Percentiles rank a stretch among this genome's conserved stretches.
phyloP scores from a whole-genome alignment of 2,888 invertebrate genomes.

The Lomographa bimaculata region DNA sequence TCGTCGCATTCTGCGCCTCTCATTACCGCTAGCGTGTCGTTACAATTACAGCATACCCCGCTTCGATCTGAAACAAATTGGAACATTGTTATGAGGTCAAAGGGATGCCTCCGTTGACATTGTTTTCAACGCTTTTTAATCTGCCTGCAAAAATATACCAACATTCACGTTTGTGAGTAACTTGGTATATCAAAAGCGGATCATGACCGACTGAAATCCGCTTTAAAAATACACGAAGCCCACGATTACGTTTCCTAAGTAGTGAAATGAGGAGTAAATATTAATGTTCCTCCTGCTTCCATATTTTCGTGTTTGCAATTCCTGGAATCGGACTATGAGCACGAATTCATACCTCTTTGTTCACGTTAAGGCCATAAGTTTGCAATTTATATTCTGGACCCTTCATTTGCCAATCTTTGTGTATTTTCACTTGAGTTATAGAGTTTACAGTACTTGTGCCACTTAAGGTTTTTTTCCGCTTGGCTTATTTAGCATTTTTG shows the following conservation, averaged over 20 bases:
- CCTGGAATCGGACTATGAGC: slow-evolving; percentile 32
- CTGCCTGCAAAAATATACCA: slow-evolving; percentile 36
- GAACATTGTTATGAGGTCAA: slow-evolving; percentile 20
- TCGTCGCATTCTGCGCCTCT: slow-evolving; percentile 68
- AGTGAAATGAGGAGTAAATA: slow-evolving; percentile 41
- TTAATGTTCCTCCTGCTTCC: slow-evolving; percentile 34
- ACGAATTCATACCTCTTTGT: slow-evolving; percentile 42
- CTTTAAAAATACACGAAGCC: slow-evolving; percentile 16
- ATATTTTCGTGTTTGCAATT: slow-evolving; percentile 30
- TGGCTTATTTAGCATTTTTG: too few relatives aligned
- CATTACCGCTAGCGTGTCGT: slow-evolving; percentile 26
- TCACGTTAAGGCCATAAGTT: slow-evolving; percentile 27
- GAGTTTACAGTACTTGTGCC: slow-evolving; percentile 7
- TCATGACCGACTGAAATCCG: background rate
- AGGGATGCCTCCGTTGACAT: slow-evolving; percentile 32
- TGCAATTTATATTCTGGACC: slow-evolving; percentile 27
- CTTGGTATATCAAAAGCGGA: background rate
- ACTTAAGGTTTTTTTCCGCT: background rate
- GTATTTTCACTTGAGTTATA: slow-evolving; percentile 26
- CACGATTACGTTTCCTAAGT: slow-evolving; percentile 34
- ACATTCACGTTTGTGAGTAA: slow-evolving; percentile 26
- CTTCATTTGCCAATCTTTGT: slow-evolving; percentile 35
- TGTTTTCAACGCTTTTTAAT: slow-evolving; percentile 40
- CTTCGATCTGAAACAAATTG: slow-evolving; percentile 41
- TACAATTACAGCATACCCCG: slow-evolving; percentile 10